phyloP scores from a whole-genome alignment of 2,797 vertebrate genomes.

The Enteromius unitaeniatus region DNA sequence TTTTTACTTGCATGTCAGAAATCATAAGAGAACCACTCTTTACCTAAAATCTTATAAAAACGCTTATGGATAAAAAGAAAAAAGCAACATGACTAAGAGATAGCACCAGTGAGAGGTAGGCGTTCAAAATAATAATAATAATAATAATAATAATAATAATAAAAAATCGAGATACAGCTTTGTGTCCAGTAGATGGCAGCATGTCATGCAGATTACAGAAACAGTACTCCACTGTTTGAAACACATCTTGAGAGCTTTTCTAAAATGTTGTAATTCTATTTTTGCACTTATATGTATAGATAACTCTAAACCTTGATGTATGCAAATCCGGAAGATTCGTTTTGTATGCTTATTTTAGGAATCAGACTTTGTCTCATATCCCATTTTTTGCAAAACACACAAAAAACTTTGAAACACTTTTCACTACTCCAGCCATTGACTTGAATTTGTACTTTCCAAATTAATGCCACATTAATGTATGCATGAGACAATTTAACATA shows the following conservation, averaged over 20 bases:
- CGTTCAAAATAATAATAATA: neutral
- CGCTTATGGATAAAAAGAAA: neutral
- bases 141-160: neutral
- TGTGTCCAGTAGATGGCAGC: slow-evolving; percentile 31
- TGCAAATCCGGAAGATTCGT: too few relatives aligned
- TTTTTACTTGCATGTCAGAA: neutral
- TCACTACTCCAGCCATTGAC: neutral
- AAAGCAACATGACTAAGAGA: neutral
- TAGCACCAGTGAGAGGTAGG: neutral
- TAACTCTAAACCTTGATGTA: too few relatives aligned
- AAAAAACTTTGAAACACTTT: neutral
- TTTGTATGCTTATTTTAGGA: too few relatives aligned
- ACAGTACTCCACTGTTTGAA: too few relatives aligned
- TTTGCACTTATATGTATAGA: too few relatives aligned
- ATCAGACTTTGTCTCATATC: too few relatives aligned
- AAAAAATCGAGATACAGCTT: neutral
- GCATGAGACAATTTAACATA: neutral
- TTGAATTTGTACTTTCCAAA: neutral
- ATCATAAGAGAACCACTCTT: neutral
- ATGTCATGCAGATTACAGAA: slow-evolving; percentile 6
- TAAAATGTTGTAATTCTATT: too few relatives aligned
- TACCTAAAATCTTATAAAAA: neutral
- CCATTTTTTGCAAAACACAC: too few relatives aligned
- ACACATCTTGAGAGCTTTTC: too few relatives aligned
- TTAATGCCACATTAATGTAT: neutral